phyloP scores from a whole-genome alignment of 2,113 vertebrate genomes.

The Peromyscus leucopus region DNA sequence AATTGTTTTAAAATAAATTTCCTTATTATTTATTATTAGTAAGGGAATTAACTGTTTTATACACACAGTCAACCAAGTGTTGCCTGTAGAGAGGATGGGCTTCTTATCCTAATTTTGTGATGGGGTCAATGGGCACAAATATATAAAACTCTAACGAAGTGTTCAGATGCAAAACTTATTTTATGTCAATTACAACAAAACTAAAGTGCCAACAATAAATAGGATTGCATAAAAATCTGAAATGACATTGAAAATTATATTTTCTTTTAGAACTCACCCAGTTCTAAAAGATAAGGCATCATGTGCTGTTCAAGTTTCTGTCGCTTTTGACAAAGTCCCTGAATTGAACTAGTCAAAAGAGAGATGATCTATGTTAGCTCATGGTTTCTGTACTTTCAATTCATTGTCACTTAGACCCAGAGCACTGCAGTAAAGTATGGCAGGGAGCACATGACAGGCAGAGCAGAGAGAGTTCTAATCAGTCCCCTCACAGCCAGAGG shows the following conservation, averaged over 20 bases:
- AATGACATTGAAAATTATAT: not conserved
- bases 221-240: not conserved
- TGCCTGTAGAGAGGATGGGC: not conserved
- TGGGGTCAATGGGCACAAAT: not conserved
- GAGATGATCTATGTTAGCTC: not conserved
- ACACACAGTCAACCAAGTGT: not conserved
- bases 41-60: not conserved
- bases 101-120: not conserved
- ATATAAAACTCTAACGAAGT: not conserved
- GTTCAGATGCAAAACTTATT: not conserved
- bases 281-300: not conserved
- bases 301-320: not conserved
- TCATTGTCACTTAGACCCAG: not conserved
- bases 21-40: not conserved
- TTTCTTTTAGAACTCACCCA: not conserved
- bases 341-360: not conserved
- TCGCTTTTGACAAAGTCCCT: not conserved
- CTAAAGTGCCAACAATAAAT: not conserved
- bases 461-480: not conserved
- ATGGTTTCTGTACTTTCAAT: not conserved
- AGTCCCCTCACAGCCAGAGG: too few species aligned
- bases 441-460: not conserved
- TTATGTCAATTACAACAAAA: not conserved
- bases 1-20: not conserved
- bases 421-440: too few species aligned